phyloP scores from a whole-genome alignment of 2,797 vertebrate species.

The Stomatorhinus walkeri region DNA sequence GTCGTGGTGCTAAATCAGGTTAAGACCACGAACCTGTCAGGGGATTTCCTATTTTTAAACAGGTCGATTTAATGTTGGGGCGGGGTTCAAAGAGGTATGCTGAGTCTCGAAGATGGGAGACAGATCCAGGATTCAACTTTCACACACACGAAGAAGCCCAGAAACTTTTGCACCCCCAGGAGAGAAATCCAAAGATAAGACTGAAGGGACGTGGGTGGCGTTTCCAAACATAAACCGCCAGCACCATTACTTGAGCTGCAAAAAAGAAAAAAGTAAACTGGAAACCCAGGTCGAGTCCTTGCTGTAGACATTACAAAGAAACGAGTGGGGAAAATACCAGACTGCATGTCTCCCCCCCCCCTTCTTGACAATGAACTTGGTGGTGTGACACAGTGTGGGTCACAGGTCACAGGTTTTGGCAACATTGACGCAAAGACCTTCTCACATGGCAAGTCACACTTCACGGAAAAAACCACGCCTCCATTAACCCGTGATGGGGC shows the following conservation, averaged over 20 bases:
- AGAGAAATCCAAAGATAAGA: background rate
- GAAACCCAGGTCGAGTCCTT: background rate
- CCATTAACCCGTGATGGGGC: background rate
- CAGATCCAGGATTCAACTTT: background rate
- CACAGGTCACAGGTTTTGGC: background rate
- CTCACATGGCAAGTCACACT: background rate
- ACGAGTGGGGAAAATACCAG: background rate
- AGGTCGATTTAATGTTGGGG: background rate
- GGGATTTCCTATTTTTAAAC: slow-evolving; percentile 14
- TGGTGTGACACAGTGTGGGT: background rate
- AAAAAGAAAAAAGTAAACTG: background rate
- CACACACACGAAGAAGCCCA: background rate
- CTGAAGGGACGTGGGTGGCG: background rate
- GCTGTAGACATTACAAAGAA: background rate
- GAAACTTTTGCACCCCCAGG: background rate
- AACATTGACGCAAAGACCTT: background rate
- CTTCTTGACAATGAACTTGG: background rate
- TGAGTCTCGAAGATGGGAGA: background rate
- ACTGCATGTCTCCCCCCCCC: background rate
- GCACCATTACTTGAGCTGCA: background rate
- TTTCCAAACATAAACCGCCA: background rate
- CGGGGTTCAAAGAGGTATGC: background rate
- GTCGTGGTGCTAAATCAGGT: background rate
- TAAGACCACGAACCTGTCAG: background rate
- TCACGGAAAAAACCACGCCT: background rate